Conservation (phyloP, 2,888 invertebrate species). For the Cenopis cana region DNA sequence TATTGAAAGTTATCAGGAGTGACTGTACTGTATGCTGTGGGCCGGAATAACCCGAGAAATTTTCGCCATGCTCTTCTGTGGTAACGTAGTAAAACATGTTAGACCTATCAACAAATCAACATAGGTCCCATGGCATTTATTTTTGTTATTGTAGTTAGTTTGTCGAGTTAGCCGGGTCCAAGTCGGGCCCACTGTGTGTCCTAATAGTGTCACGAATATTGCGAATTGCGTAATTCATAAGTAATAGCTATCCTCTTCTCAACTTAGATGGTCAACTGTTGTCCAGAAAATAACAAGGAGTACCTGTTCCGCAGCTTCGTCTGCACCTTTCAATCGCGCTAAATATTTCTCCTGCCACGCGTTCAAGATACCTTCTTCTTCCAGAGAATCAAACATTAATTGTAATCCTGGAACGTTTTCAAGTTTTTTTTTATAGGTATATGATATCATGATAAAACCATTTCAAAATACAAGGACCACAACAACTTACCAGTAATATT, state of each 20-base stretch:
- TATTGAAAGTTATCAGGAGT: no score
- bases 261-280: neutral
- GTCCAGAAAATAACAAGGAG: neutral
- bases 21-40: no score
- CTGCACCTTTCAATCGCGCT: constrained; percentile 11
- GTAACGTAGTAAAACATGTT: no score
- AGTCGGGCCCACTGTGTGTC: no score
- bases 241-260: neutral
- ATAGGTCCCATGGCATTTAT: no score
- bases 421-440: neutral
- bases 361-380: constrained; percentile 7
- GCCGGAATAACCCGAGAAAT: no score
- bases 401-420: constrained; percentile 15
- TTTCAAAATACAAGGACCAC: neutral
- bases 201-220: neutral
- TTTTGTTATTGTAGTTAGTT: no score
- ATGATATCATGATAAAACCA: neutral
- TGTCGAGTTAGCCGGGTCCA: no score
- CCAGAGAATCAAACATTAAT: constrained; percentile 18
- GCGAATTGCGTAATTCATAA: neutral
- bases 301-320: constrained; percentile 22
- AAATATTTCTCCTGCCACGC: constrained; percentile 18
- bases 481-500: constrained; percentile 36
- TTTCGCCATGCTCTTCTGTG: no score
- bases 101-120: no score